phyloP scores from a whole-genome alignment of 2,888 invertebrate species.

The Nymphalis c-album region DNA sequence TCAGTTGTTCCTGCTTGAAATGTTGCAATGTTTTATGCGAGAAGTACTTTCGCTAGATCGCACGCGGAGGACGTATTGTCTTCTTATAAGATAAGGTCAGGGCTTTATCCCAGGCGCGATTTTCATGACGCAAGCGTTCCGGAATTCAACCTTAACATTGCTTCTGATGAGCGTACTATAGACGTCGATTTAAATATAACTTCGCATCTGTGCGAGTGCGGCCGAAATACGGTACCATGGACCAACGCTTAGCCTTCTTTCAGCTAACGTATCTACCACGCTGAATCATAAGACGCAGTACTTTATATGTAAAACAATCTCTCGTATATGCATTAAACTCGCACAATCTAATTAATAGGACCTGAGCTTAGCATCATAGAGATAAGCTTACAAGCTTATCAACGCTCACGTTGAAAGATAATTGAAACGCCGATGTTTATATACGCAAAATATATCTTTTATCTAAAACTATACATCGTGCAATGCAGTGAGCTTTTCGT shows the following conservation, averaged over 20 bases:
- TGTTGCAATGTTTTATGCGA: background rate
- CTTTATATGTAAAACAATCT: background rate
- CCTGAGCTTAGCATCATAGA: background rate
- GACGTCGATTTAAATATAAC: slow-evolving; percentile 74
- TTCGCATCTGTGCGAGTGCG: slow-evolving; percentile 47
- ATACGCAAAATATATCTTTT: no score
- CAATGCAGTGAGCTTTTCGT: no score
- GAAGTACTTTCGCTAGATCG: background rate
- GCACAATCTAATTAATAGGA: background rate
- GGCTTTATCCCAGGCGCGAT: slow-evolving; percentile 33
- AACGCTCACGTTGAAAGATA: background rate
- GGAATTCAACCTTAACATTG: slow-evolving; percentile 80
- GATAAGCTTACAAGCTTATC: background rate
- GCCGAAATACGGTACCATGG: slow-evolving; percentile 36
- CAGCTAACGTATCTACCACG: background rate
- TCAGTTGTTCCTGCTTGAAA: no score
- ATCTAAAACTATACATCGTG: no score
- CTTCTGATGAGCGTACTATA: slow-evolving; percentile 64
- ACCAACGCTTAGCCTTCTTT: slow-evolving; percentile 11
- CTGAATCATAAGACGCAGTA: background rate
- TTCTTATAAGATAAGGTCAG: slow-evolving; percentile 27
- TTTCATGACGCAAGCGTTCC: slow-evolving; percentile 62
- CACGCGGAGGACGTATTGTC: slow-evolving; percentile 1
- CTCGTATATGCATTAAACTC: background rate
- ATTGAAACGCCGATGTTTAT: no score